Conservation (phyloP, 1,140 invertebrate genomes). For the Mizuhopecten yessoensis region DNA sequence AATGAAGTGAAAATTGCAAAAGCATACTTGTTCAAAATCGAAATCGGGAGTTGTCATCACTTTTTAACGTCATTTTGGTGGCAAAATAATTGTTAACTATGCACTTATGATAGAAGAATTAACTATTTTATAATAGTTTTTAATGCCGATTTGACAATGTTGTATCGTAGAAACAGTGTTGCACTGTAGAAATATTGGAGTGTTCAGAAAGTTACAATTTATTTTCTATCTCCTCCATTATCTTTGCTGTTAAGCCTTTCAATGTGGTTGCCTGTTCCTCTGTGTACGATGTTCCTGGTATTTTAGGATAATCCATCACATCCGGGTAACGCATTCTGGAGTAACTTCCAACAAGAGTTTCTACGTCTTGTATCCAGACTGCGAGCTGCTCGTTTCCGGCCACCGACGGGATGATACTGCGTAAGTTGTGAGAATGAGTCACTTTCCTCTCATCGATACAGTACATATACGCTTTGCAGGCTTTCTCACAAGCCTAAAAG, state of each 20-base stretch:
- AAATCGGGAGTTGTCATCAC: too few species aligned
- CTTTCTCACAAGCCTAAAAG: not conserved
- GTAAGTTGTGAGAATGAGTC: not conserved
- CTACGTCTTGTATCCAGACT: not conserved
- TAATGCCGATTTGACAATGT: too few species aligned
- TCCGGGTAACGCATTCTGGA: slow-evolving; percentile 46
- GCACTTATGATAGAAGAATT: too few species aligned
- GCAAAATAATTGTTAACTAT: too few species aligned
- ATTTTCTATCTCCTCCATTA: not conserved
- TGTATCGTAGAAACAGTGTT: too few species aligned
- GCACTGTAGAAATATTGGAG: too few species aligned
- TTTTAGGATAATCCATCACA: not conserved
- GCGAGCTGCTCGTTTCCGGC: not conserved
- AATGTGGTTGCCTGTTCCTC: not conserved
- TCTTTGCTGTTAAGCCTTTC: not conserved
- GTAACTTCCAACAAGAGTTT: not conserved
- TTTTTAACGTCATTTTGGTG: too few species aligned
- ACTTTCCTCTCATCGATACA: not conserved
- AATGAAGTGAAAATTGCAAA: too few species aligned
- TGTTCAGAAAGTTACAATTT: not conserved
- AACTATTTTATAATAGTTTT: too few species aligned
- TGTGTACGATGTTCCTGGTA: slow-evolving; percentile 37
- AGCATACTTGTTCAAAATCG: too few species aligned
- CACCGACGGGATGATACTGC: not conserved
- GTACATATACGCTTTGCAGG: not conserved